These are phyloP conservation scores for Lamellibrachia columna DNA, from an alignment of 2,888 invertebrate species.

Conservation along the genomic window DNA sequence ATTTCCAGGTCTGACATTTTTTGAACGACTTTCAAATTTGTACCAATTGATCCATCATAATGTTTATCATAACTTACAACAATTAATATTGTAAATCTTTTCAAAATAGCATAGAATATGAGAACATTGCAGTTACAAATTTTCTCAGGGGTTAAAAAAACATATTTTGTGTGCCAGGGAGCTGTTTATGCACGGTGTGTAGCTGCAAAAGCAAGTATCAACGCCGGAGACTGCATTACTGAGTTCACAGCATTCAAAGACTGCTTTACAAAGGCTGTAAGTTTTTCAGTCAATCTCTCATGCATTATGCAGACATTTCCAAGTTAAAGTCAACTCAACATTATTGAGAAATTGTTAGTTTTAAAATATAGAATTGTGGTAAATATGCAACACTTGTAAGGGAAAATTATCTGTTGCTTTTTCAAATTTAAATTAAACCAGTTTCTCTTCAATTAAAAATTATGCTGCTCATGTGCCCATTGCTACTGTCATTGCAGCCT, in stretches of 20 bases:
- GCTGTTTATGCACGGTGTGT: neutral
- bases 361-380: neutral
- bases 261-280: conserved; percentile 6
- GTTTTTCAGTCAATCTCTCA: neutral
- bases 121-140: too few relatives aligned
- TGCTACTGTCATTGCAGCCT: too few relatives aligned
- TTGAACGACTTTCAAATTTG: too few relatives aligned
- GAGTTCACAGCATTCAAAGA: neutral
- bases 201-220: neutral
- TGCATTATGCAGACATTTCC: neutral
- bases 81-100: too few relatives aligned
- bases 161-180: neutral
- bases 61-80: too few relatives aligned
- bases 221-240: neutral
- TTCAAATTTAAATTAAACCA: neutral
- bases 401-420: neutral
- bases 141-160: too few relatives aligned
- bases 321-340: neutral
- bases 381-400: neutral
- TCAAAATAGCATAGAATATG: too few relatives aligned
- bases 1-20: too few relatives aligned
- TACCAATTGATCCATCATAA: too few relatives aligned
- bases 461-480: too few relatives aligned
- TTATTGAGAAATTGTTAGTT: neutral
- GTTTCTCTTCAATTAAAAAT: neutral